Base-by-base conservation (phyloP, 2,888 invertebrate species). In the Camponotus fellah region DNA sequence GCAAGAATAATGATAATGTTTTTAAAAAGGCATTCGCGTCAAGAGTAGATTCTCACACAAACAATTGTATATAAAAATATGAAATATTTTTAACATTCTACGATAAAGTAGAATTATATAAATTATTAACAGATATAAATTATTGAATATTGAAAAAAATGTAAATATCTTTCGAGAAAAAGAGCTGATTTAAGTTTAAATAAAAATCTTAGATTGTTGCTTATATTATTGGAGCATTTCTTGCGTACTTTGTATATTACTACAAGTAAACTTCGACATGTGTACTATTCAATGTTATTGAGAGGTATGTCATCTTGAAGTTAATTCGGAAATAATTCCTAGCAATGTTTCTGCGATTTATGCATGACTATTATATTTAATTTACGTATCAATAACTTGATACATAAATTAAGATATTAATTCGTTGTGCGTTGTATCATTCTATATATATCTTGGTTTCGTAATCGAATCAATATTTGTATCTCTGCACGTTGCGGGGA, bases 311-410 rank as follows among this genome's bases (percentile, higher is more conserved):
- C 26, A 40, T 26, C 2, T 4, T 43, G 66, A 77, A n/a, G 40
- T 77, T 64, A 64, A 49, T 65, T 76, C 4, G 43, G 32, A 58
- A n/a, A 34, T n/a, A n/a, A 43, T 64, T 75, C 10, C 3, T 14
- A 37, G 14, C 8, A 58, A 43, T 12, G 8, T 56, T 40, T 32
- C 37, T 66, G 8, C 56, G 53, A 64, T 26, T 75, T 53, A 53
- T n/a, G 14, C 66, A 4, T 65, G 4, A 32, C 60, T 60, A 37
- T 2, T 40, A 32, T 43, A 62, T 10, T 26, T 26, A 26, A 26
- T 26, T 26, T 26, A 26, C 26, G 62, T 62, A 34, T 40, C 21
- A 75, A 46, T 46, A 64, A 75, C 46, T 75, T 21, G 5, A 62
- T 34, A 60, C 8, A 26, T 0, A 17, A 62, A 49, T 75, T 64